phyloP scores from a whole-genome alignment of 2,113 vertebrate species.

The Aleadryas rufinucha region DNA sequence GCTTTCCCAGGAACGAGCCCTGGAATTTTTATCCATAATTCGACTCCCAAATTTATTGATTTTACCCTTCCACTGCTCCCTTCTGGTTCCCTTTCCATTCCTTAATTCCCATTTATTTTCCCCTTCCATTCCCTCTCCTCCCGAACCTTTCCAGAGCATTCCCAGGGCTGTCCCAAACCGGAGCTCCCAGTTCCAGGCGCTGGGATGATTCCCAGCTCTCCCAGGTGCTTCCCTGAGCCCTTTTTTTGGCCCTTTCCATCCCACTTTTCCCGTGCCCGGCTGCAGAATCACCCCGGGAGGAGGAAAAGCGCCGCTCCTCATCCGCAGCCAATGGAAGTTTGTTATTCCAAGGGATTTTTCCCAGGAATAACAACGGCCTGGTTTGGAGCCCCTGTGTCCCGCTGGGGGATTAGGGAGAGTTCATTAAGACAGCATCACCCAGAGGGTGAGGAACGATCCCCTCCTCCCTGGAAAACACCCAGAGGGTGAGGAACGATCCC shows the following conservation, averaged over 20 bases:
- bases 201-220: background rate
- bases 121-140: background rate
- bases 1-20: accelerated
- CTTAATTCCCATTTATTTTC: accelerated
- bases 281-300: accelerated
- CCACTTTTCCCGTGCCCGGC: accelerated
- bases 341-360: background rate
- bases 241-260: background rate
- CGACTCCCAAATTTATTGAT: accelerated
- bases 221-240: background rate
- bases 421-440: background rate
- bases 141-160: accelerated
- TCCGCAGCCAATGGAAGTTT: background rate
- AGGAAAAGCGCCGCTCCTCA: background rate
- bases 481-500: background rate
- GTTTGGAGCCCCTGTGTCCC: background rate
- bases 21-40: accelerated
- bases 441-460: background rate
- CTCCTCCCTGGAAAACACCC: background rate
- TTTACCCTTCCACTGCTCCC: accelerated
- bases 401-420: background rate
- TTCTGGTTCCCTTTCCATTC: accelerated
- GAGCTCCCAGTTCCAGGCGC: background rate
- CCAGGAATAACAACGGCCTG: background rate
- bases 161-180: background rate